phyloP scores from a whole-genome alignment of 2,797 vertebrate genomes.

The Microctenopoma stevenorrisi region DNA sequence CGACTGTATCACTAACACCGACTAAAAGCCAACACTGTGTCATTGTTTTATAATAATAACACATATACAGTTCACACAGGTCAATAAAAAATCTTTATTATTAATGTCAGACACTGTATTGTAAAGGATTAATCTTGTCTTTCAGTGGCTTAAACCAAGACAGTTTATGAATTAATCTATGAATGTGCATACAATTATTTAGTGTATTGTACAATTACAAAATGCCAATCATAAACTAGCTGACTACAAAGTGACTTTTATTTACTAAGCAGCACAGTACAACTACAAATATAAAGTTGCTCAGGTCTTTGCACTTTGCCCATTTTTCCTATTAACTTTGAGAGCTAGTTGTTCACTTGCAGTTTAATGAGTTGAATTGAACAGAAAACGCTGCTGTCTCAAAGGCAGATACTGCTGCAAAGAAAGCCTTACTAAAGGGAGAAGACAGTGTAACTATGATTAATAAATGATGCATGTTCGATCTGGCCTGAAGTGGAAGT shows the following conservation, averaged over 20 bases:
- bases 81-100: not conserved
- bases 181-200: too few species aligned
- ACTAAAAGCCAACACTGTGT: not conserved
- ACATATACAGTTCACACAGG: too few species aligned
- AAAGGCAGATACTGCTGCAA: not conserved
- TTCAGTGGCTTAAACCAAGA: too few species aligned
- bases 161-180: too few species aligned
- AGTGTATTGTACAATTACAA: not conserved
- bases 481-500: not conserved
- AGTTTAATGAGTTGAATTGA: too few species aligned
- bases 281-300: not conserved
- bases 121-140: too few species aligned
- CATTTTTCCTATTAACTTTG: too few species aligned
- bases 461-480: conserved; percentile 34
- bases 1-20: not conserved
- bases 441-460: conserved; percentile 13
- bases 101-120: too few species aligned
- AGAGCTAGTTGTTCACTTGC: too few species aligned
- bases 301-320: too few species aligned
- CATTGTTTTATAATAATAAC: not conserved
- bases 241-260: not conserved
- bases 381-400: not conserved
- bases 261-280: not conserved
- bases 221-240: not conserved
- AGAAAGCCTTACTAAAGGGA: not conserved